A percentile compares a stretch with the other conserved stretches of the same genome.
Evolutionary conservation across 2,113 vertebrate genomes (phyloP).

Genomic region (Sturnira hondurensis): DNA sequence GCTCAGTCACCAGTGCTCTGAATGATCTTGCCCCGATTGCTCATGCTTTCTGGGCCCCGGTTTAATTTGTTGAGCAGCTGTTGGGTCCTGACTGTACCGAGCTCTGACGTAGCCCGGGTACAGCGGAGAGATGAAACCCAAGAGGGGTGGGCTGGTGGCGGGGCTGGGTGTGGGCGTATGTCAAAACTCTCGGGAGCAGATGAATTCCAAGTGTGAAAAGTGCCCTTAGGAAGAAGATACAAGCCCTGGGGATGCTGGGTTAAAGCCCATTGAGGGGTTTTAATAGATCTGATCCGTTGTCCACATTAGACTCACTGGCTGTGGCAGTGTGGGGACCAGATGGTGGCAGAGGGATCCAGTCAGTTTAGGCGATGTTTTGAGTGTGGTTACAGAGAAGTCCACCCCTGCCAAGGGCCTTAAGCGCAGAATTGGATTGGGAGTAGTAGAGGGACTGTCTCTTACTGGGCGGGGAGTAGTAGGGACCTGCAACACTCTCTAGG

Average conservation of each 20-base stretch:
- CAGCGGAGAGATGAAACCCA: neutral
- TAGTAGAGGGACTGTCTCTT: neutral
- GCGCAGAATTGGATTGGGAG: neutral
- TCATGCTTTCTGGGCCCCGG: neutral
- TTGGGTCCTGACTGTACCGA: neutral
- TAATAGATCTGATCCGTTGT: neutral
- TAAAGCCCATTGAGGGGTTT: neutral
- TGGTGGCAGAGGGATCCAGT: neutral
- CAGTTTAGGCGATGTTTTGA: neutral
- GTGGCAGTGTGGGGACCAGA: neutral
- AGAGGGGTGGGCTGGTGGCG: neutral
- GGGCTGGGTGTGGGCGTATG: neutral
- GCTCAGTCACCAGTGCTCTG: rapidly evolving
- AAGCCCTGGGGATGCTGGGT: neutral
- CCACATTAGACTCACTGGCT: neutral
- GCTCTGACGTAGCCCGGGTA: too few relatives aligned
- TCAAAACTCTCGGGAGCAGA: neutral
- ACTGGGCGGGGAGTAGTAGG: neutral
- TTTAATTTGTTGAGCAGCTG: neutral
- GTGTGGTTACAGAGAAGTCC: neutral
- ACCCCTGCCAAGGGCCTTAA: neutral
- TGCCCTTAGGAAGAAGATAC: neutral
- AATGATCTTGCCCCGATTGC: neutral
- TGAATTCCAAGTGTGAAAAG: neutral
- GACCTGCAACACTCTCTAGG: neutral